Evolutionary conservation across 1,140 invertebrate species (phyloP), one percentile per base, ranked within the genome.

Genomic region (Nylanderia fulva): DNA sequence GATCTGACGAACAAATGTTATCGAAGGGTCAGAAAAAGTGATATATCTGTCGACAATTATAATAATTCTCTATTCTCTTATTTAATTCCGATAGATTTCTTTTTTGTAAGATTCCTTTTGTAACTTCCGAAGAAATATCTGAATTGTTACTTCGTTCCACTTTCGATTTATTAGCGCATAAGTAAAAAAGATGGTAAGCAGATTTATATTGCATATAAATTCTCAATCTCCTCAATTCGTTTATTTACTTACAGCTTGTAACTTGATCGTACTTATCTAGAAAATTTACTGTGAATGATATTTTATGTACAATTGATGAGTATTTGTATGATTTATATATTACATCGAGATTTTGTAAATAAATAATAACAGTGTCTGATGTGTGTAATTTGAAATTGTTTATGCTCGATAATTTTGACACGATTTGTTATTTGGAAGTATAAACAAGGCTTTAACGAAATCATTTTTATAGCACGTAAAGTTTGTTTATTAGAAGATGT

Each of bases 161-260:
- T 1, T 56, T 8, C 0, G 3, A 48, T 48, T n/a, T 15, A 54
- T 13, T 11, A 36, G n/a, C 18, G 13, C n/a, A 7, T 72, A 72
- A 72, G 21, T 21, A 72, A 72, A 56, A n/a, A 52, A 48, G 5
- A 72, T 72, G 69, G 69, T 72, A 72, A 56, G 69, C 18, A 29
- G 0, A 33, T 11, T 33, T 27, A 0, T 54, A 11, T 45, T 45
- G 45, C 6, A 6, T 11, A 15, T 13, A 2, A 68, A 5, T 13
- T 9, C 8, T 6, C 45, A 42, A 48, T 18, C 15, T 24, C 21
- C 3, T 69, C n/a, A 45, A 24, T 48, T 8, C 6, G 9, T 33
- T 48, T 52, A 42, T 52, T 18, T n/a, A 0, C 9, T 29, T 0
- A 52, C n/a, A 6, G 0, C 11, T n/a, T n/a, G n/a, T 15, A 18